phyloP scores from a whole-genome alignment of 2,888 invertebrate genomes.

The Ectemnius lituratus region DNA sequence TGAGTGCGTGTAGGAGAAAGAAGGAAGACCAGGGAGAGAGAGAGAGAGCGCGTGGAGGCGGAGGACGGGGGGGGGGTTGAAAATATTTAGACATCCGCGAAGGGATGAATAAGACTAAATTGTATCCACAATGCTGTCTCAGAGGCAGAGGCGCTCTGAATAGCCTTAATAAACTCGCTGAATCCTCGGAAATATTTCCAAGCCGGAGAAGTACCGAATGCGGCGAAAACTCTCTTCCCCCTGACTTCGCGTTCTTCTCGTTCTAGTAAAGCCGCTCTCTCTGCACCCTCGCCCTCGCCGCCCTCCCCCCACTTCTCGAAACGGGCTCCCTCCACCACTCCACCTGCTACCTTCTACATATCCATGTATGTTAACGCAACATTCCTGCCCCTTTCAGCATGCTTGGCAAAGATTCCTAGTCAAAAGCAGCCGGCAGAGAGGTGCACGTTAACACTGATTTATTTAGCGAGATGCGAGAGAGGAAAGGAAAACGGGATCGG shows the following conservation, averaged over 20 bases:
- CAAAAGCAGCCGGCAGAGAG: not conserved
- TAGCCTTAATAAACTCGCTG: conserved; percentile 80
- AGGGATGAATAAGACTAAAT: conserved; percentile 82
- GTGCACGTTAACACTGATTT: too few species aligned
- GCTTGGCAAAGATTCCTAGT: too few species aligned
- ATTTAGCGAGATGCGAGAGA: too few species aligned
- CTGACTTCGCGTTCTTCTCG: conserved; percentile 58
- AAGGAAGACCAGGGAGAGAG: too few species aligned
- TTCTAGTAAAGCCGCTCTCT: conserved; percentile 50
- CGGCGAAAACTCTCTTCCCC: conserved; percentile 63
- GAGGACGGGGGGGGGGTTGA: conserved; percentile 67
- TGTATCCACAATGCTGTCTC: conserved; percentile 82
- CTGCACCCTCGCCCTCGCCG: conserved; percentile 17
- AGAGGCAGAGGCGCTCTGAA: conserved; percentile 80
- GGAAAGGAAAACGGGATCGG: too few species aligned
- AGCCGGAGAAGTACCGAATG: conserved; percentile 67
- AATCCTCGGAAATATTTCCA: conserved; percentile 77
- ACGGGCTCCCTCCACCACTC: conserved; percentile 35
- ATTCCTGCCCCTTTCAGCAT: not conserved
- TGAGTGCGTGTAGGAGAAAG: not conserved
- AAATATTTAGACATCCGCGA: conserved; percentile 76
- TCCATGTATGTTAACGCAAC: conserved; percentile 54
- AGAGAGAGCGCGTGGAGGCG: conserved; percentile 31
- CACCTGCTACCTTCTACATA: conserved; percentile 51
- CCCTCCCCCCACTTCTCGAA: conserved; percentile 22